Percentiles rank a stretch among this genome's conserved stretches.
phyloP scores from a whole-genome alignment of 92 coral and sea anemone species.

The Galaxea fascicularis region DNA sequence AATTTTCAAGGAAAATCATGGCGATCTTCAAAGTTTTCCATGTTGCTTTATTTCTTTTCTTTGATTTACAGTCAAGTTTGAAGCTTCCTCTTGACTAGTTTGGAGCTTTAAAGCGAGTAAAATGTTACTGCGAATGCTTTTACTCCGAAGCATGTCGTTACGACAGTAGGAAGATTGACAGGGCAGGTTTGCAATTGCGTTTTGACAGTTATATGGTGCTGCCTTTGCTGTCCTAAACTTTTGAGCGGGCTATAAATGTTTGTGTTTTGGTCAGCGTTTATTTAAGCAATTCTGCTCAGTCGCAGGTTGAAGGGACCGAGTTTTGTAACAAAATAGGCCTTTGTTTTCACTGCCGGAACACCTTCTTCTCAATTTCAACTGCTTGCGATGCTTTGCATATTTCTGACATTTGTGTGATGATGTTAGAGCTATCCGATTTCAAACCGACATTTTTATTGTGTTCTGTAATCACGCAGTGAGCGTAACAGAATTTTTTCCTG shows the following conservation, averaged over 20 bases:
- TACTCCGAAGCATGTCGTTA: slow-evolving; percentile 3
- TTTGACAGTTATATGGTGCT: neutral
- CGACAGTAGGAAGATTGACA: neutral
- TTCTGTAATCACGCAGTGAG: slow-evolving; percentile 7
- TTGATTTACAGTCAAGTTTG: neutral
- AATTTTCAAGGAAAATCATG: neutral
- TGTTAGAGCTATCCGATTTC: slow-evolving; percentile 7
- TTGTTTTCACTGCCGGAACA: neutral
- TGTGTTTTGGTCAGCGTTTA: neutral
- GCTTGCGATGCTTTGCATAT: neutral
- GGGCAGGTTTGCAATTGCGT: neutral
- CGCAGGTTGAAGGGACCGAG: neutral
- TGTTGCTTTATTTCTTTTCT: neutral
- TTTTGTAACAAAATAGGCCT: neutral
- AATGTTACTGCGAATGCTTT: too few species aligned
- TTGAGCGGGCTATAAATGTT: neutral
- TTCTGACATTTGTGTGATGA: neutral
- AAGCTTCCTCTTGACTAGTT: neutral
- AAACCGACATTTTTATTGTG: neutral
- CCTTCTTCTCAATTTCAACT: neutral
- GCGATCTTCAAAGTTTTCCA: neutral
- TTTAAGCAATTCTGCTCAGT: neutral
- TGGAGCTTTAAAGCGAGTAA: neutral
- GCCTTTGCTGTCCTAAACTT: neutral
- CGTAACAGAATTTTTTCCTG: neutral